Evolutionary conservation across 2,113 vertebrate species (phyloP).

Genomic region (Nibea coibor): DNA sequence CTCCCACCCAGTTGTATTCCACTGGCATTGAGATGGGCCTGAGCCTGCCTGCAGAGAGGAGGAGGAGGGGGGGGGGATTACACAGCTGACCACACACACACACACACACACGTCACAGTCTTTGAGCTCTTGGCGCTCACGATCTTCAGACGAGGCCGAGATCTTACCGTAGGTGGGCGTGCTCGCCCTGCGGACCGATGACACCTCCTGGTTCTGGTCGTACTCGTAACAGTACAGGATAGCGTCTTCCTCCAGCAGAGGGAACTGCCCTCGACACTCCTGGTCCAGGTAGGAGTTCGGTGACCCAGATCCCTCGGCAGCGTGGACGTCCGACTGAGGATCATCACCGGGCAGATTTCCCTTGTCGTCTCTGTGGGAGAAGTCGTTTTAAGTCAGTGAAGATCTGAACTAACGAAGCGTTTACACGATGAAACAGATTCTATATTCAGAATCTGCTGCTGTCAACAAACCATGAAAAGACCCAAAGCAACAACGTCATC

Average conservation of each 20-base stretch:
- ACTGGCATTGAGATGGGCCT: slow-evolving; percentile 99
- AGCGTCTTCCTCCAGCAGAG: slow-evolving; percentile 95
- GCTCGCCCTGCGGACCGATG: slow-evolving; percentile 92
- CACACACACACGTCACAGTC: slow-evolving; percentile 27
- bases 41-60: slow-evolving; percentile 89
- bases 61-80: slow-evolving; percentile 47
- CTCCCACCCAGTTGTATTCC: slow-evolving; percentile 99
- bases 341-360: slow-evolving; percentile 90
- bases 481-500: background rate
- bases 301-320: slow-evolving; percentile 94
- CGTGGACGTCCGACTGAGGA: slow-evolving; percentile 87
- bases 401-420: slow-evolving; percentile 2
- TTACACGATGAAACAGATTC: background rate
- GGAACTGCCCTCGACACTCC: slow-evolving; percentile 93
- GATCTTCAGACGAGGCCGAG: slow-evolving; percentile 17
- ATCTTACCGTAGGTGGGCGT: slow-evolving; percentile 94
- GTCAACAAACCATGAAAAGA: background rate
- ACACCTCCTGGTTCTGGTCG: slow-evolving; percentile 92
- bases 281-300: slow-evolving; percentile 99
- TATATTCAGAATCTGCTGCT: no score
- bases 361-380: slow-evolving; percentile 90
- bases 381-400: slow-evolving; percentile 2
- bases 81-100: slow-evolving; percentile 40
- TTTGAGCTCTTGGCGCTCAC: slow-evolving; percentile 17
- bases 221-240: slow-evolving; percentile 98